Evolutionary conservation across 2,797 vertebrate genomes (phyloP).

Genomic region (Todus mexicanus): DNA sequence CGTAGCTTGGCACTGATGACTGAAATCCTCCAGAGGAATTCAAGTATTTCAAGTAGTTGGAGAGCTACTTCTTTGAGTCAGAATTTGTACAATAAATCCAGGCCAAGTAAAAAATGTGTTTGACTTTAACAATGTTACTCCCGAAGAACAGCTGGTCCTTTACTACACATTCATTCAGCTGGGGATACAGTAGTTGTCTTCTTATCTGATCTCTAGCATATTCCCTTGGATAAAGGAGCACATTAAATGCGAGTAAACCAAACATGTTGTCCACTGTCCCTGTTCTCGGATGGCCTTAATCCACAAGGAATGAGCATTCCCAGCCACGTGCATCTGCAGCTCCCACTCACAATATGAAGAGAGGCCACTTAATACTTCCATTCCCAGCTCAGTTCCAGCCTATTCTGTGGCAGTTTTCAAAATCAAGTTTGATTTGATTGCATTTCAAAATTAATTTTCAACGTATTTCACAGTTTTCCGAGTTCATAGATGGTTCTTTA

Average conservation of each 20-base stretch:
- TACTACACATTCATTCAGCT: neutral
- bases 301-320: neutral
- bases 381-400: neutral
- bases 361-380: neutral
- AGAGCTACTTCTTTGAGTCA: constrained; percentile 6
- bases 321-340: neutral
- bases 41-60: constrained; percentile 10
- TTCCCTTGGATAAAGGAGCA: neutral
- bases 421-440: neutral
- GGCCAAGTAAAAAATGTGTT: neutral
- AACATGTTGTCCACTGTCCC: neutral
- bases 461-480: neutral
- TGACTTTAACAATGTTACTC: neutral
- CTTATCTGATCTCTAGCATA: neutral
- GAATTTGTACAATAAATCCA: constrained; percentile 9
- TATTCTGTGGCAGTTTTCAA: neutral
- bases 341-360: neutral
- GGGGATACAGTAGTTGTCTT: neutral
- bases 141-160: neutral
- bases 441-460: neutral
- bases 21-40: constrained; percentile 32
- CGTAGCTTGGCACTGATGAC: neutral
- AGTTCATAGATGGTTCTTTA: neutral
- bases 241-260: neutral
- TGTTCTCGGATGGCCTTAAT: neutral